These are phyloP conservation scores for Tipula vernalis DNA, from an alignment of 2,888 invertebrate species.

Conservation along the genomic window DNA sequence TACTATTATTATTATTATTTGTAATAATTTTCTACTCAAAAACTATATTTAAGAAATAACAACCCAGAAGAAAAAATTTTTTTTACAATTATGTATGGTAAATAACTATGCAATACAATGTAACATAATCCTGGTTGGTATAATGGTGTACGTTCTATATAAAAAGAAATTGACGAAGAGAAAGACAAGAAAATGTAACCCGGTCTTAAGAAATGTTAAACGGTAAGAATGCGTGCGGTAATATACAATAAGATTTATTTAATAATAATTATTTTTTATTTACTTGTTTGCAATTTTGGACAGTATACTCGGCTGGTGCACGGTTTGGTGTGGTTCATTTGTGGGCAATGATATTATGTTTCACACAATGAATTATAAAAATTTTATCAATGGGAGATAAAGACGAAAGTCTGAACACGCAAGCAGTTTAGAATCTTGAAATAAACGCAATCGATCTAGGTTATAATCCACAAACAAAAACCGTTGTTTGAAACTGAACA, in stretches of 20 bases:
- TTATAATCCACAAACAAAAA: no score
- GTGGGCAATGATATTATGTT: neutral
- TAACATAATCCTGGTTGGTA: neutral
- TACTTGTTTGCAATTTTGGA: no score
- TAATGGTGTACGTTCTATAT: no score
- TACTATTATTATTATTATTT: neutral
- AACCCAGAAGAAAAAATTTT: neutral
- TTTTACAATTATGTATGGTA: neutral
- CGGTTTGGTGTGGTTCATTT: neutral
- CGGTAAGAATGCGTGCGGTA: neutral
- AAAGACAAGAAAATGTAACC: neutral
- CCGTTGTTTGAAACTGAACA: no score
- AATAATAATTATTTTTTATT: neutral
- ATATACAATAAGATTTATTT: neutral
- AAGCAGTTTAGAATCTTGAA: no score
- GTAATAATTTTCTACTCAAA: neutral
- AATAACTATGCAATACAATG: neutral
- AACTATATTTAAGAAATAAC: neutral
- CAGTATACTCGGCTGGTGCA: no score
- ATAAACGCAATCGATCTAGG: no score
- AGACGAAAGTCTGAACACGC: no score
- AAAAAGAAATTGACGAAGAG: neutral
- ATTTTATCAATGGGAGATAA: no score
- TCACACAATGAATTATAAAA: no score
- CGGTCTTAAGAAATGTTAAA: neutral